These are phyloP conservation scores for Percopsis transmontana DNA, from an alignment of 2,113 vertebrate species.

Conservation along the genomic window DNA sequence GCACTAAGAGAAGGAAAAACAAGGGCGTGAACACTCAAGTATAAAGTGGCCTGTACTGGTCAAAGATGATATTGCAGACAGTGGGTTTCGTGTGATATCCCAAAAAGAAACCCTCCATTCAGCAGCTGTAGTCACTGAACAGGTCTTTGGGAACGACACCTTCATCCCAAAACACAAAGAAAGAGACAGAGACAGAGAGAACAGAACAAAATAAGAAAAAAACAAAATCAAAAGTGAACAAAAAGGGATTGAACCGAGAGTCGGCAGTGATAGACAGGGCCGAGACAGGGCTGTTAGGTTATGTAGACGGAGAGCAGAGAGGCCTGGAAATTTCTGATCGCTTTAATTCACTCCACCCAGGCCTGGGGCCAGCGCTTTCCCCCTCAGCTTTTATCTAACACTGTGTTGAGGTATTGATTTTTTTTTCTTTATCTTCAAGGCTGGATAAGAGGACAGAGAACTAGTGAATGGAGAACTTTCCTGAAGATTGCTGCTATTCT, in stretches of 20 bases:
- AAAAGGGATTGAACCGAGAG: conserved; percentile 49
- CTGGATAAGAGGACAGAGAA: conserved; percentile 96
- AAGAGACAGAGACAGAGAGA: conserved; percentile 27
- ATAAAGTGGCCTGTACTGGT: conserved; percentile 15
- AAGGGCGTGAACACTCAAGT: conserved; percentile 10
- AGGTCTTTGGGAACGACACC: conserved; percentile 50
- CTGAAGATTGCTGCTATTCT: conserved; percentile 90
- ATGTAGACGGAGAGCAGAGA: conserved; percentile 83
- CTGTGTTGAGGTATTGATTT: conserved; percentile 96
- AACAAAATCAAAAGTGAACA: conserved; percentile 78
- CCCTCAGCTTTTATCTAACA: conserved; percentile 91
- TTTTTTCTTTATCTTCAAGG: conserved; percentile 94
- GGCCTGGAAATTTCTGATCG: conserved; percentile 93
- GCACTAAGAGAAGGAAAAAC: conserved; percentile 10
- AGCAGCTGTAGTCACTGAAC: conserved; percentile 58
- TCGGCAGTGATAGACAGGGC: conserved; percentile 79
- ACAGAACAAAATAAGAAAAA: conserved; percentile 36
- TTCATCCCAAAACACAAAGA: conserved; percentile 70
- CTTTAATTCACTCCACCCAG: conserved; percentile 92
- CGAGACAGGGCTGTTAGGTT: conserved; percentile 88
- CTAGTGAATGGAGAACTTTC: conserved; percentile 94
- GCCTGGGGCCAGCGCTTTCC: conserved; percentile 76
- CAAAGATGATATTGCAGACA: conserved; percentile 33
- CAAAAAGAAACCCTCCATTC: conserved; percentile 65
- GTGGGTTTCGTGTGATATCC: conserved; percentile 45